These are phyloP conservation scores for Cariama cristata DNA, from an alignment of 2,113 vertebrate species.

Conservation along the genomic window DNA sequence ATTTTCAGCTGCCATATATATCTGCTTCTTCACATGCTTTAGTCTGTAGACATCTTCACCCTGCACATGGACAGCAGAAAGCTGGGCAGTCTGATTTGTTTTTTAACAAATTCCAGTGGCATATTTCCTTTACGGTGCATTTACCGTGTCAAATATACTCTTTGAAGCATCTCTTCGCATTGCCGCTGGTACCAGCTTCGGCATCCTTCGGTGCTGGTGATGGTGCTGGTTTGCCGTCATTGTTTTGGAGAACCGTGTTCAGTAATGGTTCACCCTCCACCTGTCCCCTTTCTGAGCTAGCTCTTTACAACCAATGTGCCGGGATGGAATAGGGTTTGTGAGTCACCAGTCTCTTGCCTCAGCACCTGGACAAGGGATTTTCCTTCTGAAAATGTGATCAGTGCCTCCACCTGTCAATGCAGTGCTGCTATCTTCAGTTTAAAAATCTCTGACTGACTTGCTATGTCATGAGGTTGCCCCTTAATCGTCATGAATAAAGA, in stretches of 20 bases:
- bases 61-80: neutral
- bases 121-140: neutral
- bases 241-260: rapidly evolving
- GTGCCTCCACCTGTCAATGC: neutral
- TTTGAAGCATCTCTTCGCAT: neutral
- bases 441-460: neutral
- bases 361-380: neutral
- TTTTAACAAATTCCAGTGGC: neutral
- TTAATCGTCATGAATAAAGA: neutral
- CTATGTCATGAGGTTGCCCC: neutral
- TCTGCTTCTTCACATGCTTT: neutral
- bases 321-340: neutral
- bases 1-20: neutral
- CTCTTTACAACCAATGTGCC: rapidly evolving
- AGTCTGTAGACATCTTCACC: neutral
- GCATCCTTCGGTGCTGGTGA: neutral
- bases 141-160: neutral
- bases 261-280: neutral
- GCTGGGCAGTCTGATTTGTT: neutral
- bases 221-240: neutral
- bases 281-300: neutral
- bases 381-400: neutral
- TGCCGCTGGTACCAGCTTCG: neutral
- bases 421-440: neutral
- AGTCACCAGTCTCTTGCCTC: neutral